phyloP scores from a whole-genome alignment of 2,888 invertebrate species.

The Erannis defoliaria region DNA sequence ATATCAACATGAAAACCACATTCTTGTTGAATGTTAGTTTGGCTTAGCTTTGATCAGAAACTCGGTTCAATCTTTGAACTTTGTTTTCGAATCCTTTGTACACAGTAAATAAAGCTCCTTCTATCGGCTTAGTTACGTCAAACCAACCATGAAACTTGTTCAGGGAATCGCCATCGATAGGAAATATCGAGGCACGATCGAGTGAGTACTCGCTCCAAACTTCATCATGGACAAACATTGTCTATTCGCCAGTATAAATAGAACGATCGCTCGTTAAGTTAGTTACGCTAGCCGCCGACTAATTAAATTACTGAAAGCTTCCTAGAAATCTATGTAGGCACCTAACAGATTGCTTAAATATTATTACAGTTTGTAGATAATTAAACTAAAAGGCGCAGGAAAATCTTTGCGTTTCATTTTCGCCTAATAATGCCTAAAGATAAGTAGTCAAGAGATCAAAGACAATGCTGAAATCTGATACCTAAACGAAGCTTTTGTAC shows the following conservation, averaged over 20 bases:
- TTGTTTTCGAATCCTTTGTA: constrained; percentile 11
- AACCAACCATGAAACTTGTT: not conserved
- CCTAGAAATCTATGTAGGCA: constrained; percentile 28
- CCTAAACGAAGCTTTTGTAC: too few relatives aligned
- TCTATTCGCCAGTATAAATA: constrained; percentile 38
- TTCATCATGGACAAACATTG: constrained; percentile 34
- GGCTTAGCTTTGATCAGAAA: constrained; percentile 3
- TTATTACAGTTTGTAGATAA: constrained; percentile 10
- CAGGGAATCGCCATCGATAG: not conserved
- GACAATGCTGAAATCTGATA: too few relatives aligned
- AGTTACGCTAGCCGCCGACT: constrained; percentile 32
- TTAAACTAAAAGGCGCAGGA: not conserved
- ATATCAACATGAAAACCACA: not conserved
- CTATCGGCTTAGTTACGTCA: constrained; percentile 7
- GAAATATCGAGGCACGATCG: constrained; percentile 5
- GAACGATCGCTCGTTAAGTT: constrained; percentile 35
- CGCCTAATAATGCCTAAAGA: too few relatives aligned
- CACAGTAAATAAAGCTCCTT: not conserved
- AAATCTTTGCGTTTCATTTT: not conserved
- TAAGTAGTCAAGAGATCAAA: too few relatives aligned
- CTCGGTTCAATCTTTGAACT: constrained; percentile 8
- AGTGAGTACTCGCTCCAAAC: constrained; percentile 15
- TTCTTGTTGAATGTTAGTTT: not conserved
- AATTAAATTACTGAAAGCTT: constrained; percentile 35
- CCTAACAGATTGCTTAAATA: constrained; percentile 29